Percentiles rank a stretch among this genome's conserved stretches.
phyloP scores from a whole-genome alignment of 2,797 vertebrate genomes.

The Capromys pilorides region DNA sequence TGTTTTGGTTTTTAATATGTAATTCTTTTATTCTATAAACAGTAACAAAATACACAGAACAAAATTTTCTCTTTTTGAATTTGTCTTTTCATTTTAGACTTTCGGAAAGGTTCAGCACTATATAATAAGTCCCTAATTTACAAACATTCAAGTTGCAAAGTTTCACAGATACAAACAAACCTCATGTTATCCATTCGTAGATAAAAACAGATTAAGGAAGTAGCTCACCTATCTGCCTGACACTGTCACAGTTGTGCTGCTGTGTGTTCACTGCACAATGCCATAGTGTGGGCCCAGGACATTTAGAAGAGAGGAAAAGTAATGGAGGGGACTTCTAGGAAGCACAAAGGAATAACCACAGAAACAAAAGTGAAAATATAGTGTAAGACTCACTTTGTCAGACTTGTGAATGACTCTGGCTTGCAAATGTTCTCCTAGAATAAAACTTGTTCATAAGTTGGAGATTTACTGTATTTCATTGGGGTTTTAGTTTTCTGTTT shows the following conservation, averaged over 20 bases:
- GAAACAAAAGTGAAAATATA: background rate
- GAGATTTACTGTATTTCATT: background rate
- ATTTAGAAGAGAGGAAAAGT: background rate
- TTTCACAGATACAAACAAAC: background rate
- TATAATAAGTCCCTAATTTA: background rate
- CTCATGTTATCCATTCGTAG: background rate
- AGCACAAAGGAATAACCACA: background rate
- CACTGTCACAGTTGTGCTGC: background rate
- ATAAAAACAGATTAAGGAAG: background rate
- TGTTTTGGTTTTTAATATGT: no score
- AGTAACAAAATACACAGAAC: no score
- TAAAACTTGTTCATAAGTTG: background rate
- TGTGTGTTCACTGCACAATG: background rate
- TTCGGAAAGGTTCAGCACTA: background rate
- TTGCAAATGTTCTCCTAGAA: background rate
- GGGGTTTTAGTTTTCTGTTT: background rate
- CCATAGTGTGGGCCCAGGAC: background rate
- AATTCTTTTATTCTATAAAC: no score
- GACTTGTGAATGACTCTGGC: background rate
- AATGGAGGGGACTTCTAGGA: background rate
- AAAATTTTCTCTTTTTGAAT: background rate
- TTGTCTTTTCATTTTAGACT: slow-evolving; percentile 30
- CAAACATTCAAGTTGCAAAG: background rate
- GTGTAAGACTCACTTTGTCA: background rate
- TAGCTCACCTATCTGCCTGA: background rate